phyloP scores from a whole-genome alignment of 2,888 invertebrate species.

The Leistus spinibarbis region DNA sequence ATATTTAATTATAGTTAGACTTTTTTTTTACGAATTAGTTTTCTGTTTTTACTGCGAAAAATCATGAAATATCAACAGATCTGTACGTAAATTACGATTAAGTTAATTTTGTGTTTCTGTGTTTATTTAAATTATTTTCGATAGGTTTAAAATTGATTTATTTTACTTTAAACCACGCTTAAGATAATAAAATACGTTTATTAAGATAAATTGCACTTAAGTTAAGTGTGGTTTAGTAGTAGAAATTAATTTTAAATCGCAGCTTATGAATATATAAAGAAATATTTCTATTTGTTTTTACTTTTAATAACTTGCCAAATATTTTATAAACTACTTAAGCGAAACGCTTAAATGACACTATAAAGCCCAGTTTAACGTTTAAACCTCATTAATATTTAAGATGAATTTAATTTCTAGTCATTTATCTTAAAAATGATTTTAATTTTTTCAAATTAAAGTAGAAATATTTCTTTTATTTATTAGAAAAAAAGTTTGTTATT shows the following conservation, averaged over 20 bases:
- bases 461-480: slow-evolving; percentile 12
- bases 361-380: background rate
- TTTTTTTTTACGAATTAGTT: background rate
- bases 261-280: background rate
- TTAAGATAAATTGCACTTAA: too few relatives aligned
- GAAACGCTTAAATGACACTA: background rate
- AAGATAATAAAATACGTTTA: too few relatives aligned
- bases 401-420: background rate
- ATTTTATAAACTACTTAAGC: background rate
- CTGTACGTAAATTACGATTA: background rate
- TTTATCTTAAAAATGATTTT: background rate
- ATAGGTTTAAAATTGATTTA: background rate
- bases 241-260: background rate
- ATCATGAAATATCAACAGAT: background rate
- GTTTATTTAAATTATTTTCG: background rate
- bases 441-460: background rate
- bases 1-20: background rate
- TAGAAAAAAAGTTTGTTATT: background rate
- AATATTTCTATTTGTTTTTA: background rate
- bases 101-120: background rate
- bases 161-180: background rate
- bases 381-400: background rate
- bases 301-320: background rate
- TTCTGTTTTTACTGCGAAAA: background rate
- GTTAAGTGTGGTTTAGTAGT: too few relatives aligned